These are phyloP conservation scores for Lamellibrachia columna DNA, from an alignment of 2,888 invertebrate species.

Conservation along the genomic window DNA sequence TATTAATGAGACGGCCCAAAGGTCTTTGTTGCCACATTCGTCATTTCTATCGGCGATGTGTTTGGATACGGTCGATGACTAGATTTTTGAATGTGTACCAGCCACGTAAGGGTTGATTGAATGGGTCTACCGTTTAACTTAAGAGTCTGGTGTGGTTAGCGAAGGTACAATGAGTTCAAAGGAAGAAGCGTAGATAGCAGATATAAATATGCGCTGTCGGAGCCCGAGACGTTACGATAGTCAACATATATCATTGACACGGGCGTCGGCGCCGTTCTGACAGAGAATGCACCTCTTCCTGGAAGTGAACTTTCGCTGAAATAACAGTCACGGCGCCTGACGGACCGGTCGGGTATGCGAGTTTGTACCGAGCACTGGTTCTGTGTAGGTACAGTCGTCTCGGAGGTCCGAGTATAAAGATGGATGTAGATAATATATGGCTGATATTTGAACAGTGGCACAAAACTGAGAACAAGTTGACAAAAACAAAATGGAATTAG, in stretches of 20 bases:
- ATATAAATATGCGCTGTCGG: background rate
- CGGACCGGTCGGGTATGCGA: background rate
- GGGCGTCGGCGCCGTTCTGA: background rate
- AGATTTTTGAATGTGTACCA: background rate
- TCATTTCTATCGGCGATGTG: no score
- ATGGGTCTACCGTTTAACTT: background rate
- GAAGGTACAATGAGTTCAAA: background rate
- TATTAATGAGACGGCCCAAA: no score
- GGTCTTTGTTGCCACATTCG: no score
- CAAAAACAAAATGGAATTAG: background rate
- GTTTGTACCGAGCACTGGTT: background rate
- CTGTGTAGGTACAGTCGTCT: background rate
- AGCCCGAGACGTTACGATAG: background rate
- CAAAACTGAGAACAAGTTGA: background rate
- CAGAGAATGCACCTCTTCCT: background rate
- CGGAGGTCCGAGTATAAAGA: background rate
- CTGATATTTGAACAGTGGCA: background rate
- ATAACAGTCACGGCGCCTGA: background rate
- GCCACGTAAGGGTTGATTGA: background rate
- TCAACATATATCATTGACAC: background rate
- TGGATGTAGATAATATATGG: background rate
- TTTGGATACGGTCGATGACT: background rate
- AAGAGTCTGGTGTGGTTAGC: background rate
- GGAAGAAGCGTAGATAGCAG: background rate
- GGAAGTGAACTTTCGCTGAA: background rate